phyloP scores from a whole-genome alignment of 1,140 invertebrate genomes.

The Radopholus similis region DNA sequence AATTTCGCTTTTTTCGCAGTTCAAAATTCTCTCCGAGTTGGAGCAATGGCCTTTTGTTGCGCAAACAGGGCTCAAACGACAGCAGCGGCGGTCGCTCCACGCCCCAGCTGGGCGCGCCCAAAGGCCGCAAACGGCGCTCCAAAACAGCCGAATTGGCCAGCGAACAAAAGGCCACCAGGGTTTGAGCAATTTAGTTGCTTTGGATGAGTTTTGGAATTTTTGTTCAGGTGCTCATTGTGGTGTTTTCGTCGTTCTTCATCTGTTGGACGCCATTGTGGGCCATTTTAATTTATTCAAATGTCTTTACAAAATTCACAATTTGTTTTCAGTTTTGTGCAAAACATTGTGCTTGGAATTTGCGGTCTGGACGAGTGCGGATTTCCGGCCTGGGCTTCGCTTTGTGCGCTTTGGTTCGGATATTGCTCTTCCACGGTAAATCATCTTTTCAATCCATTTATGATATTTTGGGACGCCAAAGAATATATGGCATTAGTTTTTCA shows the following conservation, averaged over 20 bases:
- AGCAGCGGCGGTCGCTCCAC: background rate
- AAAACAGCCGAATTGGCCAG: conserved; percentile 64
- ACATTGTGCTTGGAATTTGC: conserved; percentile 66
- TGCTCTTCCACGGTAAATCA: background rate
- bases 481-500: no score
- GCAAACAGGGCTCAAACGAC: background rate
- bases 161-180: conserved; percentile 80
- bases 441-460: no score
- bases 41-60: no score
- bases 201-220: background rate
- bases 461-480: no score
- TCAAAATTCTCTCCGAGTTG: no score
- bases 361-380: conserved; percentile 71
- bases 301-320: no score
- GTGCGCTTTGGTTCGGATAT: conserved; percentile 77
- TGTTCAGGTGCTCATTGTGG: conserved; percentile 71
- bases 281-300: no score
- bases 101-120: background rate
- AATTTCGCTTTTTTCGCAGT: no score
- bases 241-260: conserved; percentile 87
- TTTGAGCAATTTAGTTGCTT: background rate
- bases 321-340: conserved; percentile 82
- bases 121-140: conserved; percentile 28
- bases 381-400: conserved; percentile 73
- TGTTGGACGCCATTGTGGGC: conserved; percentile 91